phyloP scores from a whole-genome alignment of 1,140 invertebrate species.

The Saxidomus purpurata region DNA sequence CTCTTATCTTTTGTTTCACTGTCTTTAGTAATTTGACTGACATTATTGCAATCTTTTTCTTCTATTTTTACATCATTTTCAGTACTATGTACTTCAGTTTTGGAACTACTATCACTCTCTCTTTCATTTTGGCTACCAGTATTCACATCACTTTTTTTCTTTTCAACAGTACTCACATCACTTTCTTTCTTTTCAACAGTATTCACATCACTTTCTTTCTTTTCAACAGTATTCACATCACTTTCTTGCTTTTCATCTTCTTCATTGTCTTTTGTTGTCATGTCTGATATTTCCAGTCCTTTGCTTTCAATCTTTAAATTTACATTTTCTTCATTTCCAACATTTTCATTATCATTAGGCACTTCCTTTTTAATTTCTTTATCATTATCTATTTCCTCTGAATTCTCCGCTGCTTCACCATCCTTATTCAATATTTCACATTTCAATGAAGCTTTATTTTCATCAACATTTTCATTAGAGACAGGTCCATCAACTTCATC shows the following conservation, averaged over 20 bases:
- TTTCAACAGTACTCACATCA: not conserved
- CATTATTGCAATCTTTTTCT: not conserved
- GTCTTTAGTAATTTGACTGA: not conserved
- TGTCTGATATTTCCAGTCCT: not conserved
- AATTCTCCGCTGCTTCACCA: not conserved
- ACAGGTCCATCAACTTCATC: conserved; percentile 37
- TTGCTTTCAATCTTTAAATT: not conserved
- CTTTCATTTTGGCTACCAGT: not conserved
- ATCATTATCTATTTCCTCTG: not conserved
- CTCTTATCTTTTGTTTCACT: not conserved
- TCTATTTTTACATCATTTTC: not conserved
- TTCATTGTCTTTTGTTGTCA: not conserved
- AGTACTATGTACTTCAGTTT: not conserved
- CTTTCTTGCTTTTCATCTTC: not conserved
- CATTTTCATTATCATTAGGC: conserved; percentile 24
- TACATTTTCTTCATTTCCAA: not conserved
- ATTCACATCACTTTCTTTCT: not conserved
- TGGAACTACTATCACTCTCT: not conserved
- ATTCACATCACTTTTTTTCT: not conserved
- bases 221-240: not conserved
- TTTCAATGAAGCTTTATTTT: not conserved
- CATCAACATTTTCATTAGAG: not conserved
- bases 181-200: not conserved
- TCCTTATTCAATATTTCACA: not conserved
- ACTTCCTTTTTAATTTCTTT: not conserved